phyloP scores from a whole-genome alignment of 2,113 vertebrate species.

The Forbesichthys papilliferus region DNA sequence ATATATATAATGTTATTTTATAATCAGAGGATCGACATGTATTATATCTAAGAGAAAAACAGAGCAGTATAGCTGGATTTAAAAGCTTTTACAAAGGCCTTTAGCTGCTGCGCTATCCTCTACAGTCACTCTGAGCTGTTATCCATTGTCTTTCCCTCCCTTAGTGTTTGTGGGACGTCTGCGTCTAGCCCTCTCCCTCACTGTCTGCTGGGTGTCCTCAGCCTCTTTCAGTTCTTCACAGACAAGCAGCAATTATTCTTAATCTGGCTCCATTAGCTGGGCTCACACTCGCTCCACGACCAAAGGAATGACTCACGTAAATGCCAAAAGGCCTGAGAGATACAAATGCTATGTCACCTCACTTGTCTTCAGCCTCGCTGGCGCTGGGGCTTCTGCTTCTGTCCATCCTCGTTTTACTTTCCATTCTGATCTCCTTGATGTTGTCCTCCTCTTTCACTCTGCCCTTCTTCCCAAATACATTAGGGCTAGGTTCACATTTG shows the following conservation, averaged over 20 bases:
- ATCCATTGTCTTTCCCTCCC: not conserved
- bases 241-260: constrained; percentile 61
- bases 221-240: constrained; percentile 42
- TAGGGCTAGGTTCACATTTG: constrained; percentile 29
- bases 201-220: constrained; percentile 39
- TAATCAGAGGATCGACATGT: not conserved
- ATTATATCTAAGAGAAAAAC: constrained; percentile 10
- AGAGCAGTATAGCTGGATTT: not conserved
- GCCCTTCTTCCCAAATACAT: not conserved
- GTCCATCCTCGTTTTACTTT: not conserved
- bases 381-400: not conserved
- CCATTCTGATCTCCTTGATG: not conserved
- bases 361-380: not conserved
- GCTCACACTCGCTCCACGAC: constrained; percentile 26
- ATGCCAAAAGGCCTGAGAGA: constrained; percentile 57
- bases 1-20: no score
- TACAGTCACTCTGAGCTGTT: constrained; percentile 9
- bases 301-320: constrained; percentile 71
- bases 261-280: constrained; percentile 67
- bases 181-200: not conserved
- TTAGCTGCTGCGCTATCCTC: constrained; percentile 23
- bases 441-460: constrained; percentile 3
- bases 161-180: constrained; percentile 1
- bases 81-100: constrained; percentile 25
- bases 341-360: constrained; percentile 15